These are phyloP conservation scores for Myanophis thanlyinensis DNA, from an alignment of 2,113 vertebrate species.

Conservation along the genomic window DNA sequence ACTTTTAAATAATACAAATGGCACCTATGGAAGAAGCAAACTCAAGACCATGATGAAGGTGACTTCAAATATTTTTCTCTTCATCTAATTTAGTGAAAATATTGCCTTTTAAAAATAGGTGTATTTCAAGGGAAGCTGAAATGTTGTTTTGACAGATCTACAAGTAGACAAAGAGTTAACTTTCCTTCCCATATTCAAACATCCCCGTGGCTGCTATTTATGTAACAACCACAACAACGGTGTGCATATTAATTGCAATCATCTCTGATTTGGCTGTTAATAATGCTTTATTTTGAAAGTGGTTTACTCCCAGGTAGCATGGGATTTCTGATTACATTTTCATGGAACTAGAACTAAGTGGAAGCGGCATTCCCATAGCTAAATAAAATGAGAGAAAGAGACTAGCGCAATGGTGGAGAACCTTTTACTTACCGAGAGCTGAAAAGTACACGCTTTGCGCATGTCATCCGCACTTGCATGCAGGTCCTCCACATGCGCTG, in stretches of 20 bases:
- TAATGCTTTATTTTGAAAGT: background rate
- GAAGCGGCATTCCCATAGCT: background rate
- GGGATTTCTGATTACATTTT: background rate
- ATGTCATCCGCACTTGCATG: no score
- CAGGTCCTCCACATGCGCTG: no score
- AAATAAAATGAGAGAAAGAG: background rate
- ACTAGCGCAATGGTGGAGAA: no score
- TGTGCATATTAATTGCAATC: background rate
- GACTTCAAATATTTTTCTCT: background rate
- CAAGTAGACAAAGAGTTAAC: background rate
- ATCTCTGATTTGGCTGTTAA: background rate
- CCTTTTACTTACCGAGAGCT: no score
- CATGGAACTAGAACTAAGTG: background rate
- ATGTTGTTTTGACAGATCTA: background rate
- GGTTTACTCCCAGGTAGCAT: background rate
- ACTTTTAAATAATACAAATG: background rate
- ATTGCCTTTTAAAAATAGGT: background rate
- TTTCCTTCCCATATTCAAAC: background rate
- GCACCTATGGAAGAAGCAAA: background rate
- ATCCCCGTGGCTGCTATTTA: background rate
- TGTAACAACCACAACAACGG: background rate
- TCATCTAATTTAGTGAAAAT: background rate
- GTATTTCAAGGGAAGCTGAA: background rate
- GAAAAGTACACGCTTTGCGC: no score
- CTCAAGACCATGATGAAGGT: background rate